Percentiles rank a stretch among this genome's conserved stretches.
Conservation (phyloP, 2,113 vertebrate species). For the Sterrhoptilus dennistouni region DNA sequence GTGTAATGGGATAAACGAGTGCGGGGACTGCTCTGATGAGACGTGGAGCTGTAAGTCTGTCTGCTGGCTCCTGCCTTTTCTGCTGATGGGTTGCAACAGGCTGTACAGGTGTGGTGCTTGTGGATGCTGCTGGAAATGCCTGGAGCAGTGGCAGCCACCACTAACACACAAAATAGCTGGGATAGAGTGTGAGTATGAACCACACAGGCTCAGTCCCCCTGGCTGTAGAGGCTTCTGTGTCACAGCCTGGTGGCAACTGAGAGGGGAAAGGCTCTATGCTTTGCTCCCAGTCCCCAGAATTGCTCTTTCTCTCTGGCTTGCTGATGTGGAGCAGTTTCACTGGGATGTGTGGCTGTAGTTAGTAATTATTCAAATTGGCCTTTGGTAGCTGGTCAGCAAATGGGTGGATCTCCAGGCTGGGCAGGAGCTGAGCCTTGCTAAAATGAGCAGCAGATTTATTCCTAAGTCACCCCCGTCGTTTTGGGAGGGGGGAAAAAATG, state of each 20-base stretch:
- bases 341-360: accelerated
- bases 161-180: not conserved
- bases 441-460: not conserved
- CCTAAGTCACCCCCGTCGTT: not conserved
- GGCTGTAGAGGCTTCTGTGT: not conserved
- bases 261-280: not conserved
- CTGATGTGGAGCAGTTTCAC: not conserved
- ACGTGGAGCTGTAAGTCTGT: conserved; percentile 62
- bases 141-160: not conserved
- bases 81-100: not conserved
- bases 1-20: conserved; percentile 76
- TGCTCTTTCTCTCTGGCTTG: accelerated
- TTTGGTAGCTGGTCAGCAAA: not conserved
- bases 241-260: not conserved
- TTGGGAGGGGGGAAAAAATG: not conserved
- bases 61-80: not conserved
- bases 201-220: accelerated
- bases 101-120: not conserved
- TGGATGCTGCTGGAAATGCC: not conserved
- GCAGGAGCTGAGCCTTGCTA: not conserved
- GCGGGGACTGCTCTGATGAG: conserved; percentile 83
- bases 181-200: accelerated
- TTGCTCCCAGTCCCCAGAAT: not conserved
- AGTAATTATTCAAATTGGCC: not conserved
- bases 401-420: not conserved